Base-by-base conservation (phyloP, 2,797 vertebrate species). In the Tarsius wallacei region DNA sequence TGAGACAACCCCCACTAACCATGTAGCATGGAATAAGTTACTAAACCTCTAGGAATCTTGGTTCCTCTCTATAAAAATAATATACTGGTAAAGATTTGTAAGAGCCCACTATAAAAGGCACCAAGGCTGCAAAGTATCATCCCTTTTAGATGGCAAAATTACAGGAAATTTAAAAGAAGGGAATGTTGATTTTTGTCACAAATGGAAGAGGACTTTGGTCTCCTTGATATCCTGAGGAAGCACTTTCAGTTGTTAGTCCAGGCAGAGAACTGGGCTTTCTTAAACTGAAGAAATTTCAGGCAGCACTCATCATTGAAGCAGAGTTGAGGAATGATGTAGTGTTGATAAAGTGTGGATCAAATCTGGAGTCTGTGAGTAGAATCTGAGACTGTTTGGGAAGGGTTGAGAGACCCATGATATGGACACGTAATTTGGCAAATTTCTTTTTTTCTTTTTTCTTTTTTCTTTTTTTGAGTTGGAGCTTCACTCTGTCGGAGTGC, bases 31-130 rank as follows among this genome's bases (percentile, higher is more conserved):
- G 21, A 89, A 26, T 87, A 14, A 49, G 42, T 66, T 80, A 4
- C 36, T 59, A 93, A 76, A 42, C 16, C 13, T 96, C 15, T 57
- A 47, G 73, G 15, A 90, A 42, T 53, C 73, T 95, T 9, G 13
- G 17, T 68, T 87, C 28, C 47, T 93, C 24, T 21, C 8, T 95
- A 4, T 59, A 85, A 91, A 95, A 96, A 51, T 47, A 84, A 93
- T 84, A 83, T 28, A 87, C 19, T 76, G 57, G 13, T 55, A 66
- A 89, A 73, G 71, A 36, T 59, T 94, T 88, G 42, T 31, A 83
- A 24, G 10, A 33, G 1, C n/a, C 53, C 83, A 19, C 28, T 66
- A 7, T 55, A 26, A 86, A 83, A 88, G 70, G 14, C 36, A 47
- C 63, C 1, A 3, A 10, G 36, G 8, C 59, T 85, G 21, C 53